These are phyloP conservation scores for Euthynnus affinis DNA, from an alignment of 2,797 vertebrate species.

Conservation along the genomic window DNA sequence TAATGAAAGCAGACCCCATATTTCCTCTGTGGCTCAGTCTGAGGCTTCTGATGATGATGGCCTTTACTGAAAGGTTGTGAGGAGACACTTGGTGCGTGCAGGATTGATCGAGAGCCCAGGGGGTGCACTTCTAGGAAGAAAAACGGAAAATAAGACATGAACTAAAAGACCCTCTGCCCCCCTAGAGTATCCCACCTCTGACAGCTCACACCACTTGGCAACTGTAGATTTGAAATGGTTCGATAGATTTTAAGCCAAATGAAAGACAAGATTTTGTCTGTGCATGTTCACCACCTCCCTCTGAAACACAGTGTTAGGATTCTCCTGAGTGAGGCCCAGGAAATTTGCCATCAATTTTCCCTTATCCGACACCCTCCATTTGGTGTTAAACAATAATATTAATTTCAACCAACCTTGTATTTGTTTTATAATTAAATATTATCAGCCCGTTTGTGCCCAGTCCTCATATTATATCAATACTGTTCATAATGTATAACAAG, in stretches of 20 bases:
- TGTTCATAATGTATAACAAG: conserved; percentile 46
- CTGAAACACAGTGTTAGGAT: background rate
- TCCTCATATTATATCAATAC: conserved; percentile 16
- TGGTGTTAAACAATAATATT: background rate
- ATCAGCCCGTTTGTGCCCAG: background rate
- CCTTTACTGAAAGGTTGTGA: conserved; percentile 74
- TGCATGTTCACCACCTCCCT: background rate
- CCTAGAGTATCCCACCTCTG: conserved; percentile 34
- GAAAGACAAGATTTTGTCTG: background rate
- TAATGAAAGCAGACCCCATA: conserved; percentile 81
- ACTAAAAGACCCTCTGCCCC: conserved; percentile 38
- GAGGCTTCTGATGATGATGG: conserved; percentile 66
- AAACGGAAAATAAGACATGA: conserved; percentile 53
- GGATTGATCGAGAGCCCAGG: conserved; percentile 68
- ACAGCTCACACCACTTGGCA: conserved; percentile 25
- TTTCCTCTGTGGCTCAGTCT: conserved; percentile 71
- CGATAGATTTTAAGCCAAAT: conserved; percentile 19
- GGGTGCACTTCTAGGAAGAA: conserved; percentile 53
- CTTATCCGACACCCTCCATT: background rate
- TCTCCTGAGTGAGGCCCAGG: background rate
- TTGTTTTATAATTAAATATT: conserved; percentile 8
- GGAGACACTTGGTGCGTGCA: conserved; percentile 59
- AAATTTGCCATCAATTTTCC: background rate
- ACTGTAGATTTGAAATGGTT: conserved; percentile 22
- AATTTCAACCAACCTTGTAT: background rate